These are phyloP conservation scores for Thysanoteuthis rhombus DNA, from an alignment of 2,888 invertebrate species.

Conservation along the genomic window DNA sequence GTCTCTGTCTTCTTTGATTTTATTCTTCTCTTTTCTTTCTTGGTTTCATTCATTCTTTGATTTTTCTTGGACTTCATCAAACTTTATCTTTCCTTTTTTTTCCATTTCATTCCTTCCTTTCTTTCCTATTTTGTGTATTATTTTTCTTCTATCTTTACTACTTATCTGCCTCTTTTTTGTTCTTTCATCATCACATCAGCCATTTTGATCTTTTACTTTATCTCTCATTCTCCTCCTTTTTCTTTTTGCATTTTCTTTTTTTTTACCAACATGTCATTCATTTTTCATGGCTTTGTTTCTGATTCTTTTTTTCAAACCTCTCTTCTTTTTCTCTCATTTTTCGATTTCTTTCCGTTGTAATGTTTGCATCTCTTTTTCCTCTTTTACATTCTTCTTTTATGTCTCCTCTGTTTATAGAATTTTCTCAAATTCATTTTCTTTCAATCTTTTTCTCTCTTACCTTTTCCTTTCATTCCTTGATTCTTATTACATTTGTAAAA, in stretches of 20 bases:
- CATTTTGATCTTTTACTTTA: neutral
- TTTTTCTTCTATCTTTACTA: neutral
- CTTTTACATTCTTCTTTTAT: too few relatives aligned
- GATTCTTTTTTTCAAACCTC: too few relatives aligned
- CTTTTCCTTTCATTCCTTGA: too few relatives aligned
- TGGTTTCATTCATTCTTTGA: neutral
- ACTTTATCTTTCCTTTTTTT: neutral
- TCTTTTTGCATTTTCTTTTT: neutral
- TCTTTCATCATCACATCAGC: neutral
- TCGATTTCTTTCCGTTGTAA: too few relatives aligned
- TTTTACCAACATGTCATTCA: neutral
- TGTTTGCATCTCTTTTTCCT: too few relatives aligned
- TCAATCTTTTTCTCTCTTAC: too few relatives aligned
- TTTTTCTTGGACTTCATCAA: neutral
- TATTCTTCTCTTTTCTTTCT: neutral
- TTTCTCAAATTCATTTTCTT: too few relatives aligned
- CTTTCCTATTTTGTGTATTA: neutral
- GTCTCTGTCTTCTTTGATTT: neutral
- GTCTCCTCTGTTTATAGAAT: too few relatives aligned
- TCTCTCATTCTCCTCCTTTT: neutral
- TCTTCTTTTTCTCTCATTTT: too few relatives aligned
- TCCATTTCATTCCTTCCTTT: too few relatives aligned
- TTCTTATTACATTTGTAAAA: too few relatives aligned
- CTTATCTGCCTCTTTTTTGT: neutral
- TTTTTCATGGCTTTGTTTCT: neutral